Evolutionary conservation across 1,140 invertebrate genomes (phyloP), one percentile per base, ranked within the genome.

Genomic region (Zaprionus capensis): DNA sequence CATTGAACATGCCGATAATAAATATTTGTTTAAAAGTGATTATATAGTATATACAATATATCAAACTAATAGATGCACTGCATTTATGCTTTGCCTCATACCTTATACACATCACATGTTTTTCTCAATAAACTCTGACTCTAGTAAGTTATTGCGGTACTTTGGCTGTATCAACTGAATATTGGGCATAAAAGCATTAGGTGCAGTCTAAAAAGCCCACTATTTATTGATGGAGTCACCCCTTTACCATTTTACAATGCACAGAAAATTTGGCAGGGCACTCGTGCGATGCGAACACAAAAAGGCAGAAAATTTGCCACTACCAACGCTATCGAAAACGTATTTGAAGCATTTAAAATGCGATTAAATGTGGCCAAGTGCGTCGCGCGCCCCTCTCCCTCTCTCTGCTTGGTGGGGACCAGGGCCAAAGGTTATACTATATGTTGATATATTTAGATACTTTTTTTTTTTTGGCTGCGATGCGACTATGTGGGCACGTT

Each of bases 261-360:
- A 58, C 53, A 58, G 4, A 17, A 46, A 51, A 36, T 46, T 66
- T 66, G 64, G 34, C 41, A 62, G 41, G 44, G 44, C 65, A 61
- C 59, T 64, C 63, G 46, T 68, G 31, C 34, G 15, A 31, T 34
- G 15, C 20, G 6, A 20, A 62, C n/a, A 53, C 41, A 28, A 41
- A 61, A 36, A 31, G 38, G 26, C 24, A 53, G 46, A 59, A 59
- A 73, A 73, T 73, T 68, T 68, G 24, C 57, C 58, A 62, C 36
- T 28, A 57, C 56, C 49, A 22, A 17, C 41, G 41, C 7, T 36
- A 17, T 36, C 20, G 24, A 31, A 61, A 44, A 56, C 67, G 53
- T 66, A 76, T 81, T 81, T 51, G 22, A 53, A 78, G 65, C 71
- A 84, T 84, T 78, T 69, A 65, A 80, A 79, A 71, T 58, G 51